A percentile compares a stretch with the other conserved stretches of the same genome.
Conservation (phyloP, 1,140 invertebrate genomes). For the Cotesia vestalis region DNA sequence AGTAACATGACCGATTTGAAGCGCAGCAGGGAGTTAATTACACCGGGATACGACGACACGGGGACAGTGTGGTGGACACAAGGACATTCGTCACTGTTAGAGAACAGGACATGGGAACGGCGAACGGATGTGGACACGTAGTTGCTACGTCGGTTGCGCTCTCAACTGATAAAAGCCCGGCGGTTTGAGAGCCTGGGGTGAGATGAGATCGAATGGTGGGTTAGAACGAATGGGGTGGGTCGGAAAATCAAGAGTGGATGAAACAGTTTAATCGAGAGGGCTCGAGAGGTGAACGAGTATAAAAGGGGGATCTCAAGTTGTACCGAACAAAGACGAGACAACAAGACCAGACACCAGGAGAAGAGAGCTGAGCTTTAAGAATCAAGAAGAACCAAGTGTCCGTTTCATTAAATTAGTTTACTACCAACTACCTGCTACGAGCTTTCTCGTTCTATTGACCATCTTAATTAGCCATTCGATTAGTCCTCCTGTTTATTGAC, state of each 20-base stretch:
- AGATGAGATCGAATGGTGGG: neutral
- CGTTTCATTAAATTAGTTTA: constrained; percentile 37
- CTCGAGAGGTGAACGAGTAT: neutral
- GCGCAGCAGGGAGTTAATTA: constrained; percentile 30
- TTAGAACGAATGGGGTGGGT: too few relatives aligned
- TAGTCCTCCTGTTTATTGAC: neutral
- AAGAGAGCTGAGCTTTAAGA: too few relatives aligned
- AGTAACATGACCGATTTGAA: constrained; percentile 32
- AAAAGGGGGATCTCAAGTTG: neutral
- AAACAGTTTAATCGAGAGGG: constrained; percentile 35
- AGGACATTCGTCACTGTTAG: constrained; percentile 33
- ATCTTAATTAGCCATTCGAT: constrained; percentile 38
- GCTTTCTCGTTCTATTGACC: constrained; percentile 23
- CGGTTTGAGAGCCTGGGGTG: neutral
- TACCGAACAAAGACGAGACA: neutral
- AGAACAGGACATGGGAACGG: neutral
- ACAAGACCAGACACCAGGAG: neutral
- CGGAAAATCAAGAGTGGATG: constrained; percentile 8
- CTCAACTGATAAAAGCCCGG: constrained; percentile 3
- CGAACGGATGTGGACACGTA: too few relatives aligned
- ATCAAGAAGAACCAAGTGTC: constrained; percentile 21
- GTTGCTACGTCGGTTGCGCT: neutral
- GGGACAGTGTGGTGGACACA: constrained; percentile 3
- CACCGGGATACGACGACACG: constrained; percentile 18
- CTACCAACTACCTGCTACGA: constrained; percentile 24